phyloP scores from a whole-genome alignment of 2,797 vertebrate genomes.

The Sebastes variabilis region DNA sequence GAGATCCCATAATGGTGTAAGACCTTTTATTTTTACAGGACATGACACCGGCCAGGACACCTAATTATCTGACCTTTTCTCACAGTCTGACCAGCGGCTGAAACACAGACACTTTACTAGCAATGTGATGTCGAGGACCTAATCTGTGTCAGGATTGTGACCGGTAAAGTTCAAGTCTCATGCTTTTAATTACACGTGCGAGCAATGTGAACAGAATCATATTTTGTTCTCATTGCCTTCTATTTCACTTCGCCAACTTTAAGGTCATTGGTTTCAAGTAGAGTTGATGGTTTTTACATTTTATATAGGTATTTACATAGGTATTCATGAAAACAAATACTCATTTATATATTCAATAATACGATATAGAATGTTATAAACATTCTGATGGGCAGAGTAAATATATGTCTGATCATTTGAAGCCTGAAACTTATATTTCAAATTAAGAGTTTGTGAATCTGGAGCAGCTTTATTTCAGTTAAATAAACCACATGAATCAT shows the following conservation, averaged over 20 bases:
- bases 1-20: constrained; percentile 2
- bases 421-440: not conserved
- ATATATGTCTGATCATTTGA: not conserved
- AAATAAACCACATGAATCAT: not conserved
- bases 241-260: not conserved
- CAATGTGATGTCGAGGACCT: constrained; percentile 22
- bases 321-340: not conserved
- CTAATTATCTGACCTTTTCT: constrained; percentile 44
- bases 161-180: not conserved
- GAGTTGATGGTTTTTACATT: not conserved
- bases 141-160: not conserved
- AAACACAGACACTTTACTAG: not conserved
- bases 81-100: not conserved
- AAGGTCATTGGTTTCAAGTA: not conserved
- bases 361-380: not conserved
- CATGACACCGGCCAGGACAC: constrained; percentile 8
- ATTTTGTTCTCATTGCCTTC: not conserved
- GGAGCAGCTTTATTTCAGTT: not conserved
- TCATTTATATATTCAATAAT: not conserved
- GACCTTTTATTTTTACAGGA: constrained; percentile 20
- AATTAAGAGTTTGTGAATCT: not conserved
- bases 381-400: not conserved
- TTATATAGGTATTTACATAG: too few species aligned
- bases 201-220: not conserved
- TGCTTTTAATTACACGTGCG: constrained; percentile 17